These are phyloP conservation scores for Sitta carolinensis DNA, from an alignment of 2,797 vertebrate species.

Conservation along the genomic window DNA sequence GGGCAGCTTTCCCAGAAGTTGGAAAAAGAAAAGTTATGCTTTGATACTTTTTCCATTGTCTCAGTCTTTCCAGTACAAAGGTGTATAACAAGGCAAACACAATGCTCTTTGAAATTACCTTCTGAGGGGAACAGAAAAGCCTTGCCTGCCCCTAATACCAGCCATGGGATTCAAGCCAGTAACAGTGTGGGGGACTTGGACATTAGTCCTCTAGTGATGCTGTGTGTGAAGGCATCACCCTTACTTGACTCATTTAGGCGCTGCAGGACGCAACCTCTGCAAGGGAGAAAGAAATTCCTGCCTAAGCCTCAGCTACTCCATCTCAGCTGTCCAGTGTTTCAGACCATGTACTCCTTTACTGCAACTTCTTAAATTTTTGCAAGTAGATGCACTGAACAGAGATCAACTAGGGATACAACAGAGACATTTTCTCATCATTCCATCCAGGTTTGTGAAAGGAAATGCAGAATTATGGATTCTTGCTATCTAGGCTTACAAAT, in stretches of 20 bases:
- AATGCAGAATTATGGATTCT: neutral
- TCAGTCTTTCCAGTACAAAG: neutral
- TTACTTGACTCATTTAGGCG: neutral
- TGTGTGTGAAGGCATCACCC: neutral
- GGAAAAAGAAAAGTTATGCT: neutral
- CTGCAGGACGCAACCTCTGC: neutral
- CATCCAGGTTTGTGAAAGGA: neutral
- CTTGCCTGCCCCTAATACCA: neutral
- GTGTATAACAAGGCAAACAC: neutral
- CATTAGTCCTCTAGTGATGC: neutral
- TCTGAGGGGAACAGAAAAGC: neutral
- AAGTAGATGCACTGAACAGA: neutral
- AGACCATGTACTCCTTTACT: neutral
- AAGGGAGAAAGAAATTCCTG: neutral
- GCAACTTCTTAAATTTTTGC: neutral
- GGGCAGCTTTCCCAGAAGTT: neutral
- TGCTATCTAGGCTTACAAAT: neutral
- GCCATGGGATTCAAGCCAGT: neutral
- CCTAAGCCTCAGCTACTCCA: neutral
- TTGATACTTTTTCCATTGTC: neutral
- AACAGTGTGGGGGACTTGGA: neutral
- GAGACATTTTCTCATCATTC: neutral
- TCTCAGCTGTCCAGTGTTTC: neutral
- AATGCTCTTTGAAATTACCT: conserved; percentile 10
- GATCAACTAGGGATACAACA: neutral